Evolutionary conservation across 1,140 invertebrate species (phyloP).

Genomic region (Belonocnema kinseyi): DNA sequence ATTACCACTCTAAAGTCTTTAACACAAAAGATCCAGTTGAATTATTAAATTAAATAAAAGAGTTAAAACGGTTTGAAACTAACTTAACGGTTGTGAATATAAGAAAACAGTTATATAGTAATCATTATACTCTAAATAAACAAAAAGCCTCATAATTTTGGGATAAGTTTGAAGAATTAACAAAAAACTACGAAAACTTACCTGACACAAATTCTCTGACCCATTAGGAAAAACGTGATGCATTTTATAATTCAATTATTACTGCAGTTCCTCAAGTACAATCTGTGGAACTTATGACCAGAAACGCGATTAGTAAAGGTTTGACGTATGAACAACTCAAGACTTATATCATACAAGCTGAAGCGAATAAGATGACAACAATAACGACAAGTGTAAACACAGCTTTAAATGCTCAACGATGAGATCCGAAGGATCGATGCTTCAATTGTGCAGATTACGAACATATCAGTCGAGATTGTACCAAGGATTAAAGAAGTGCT

Average conservation of each 20-base stretch:
- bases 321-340: constrained; percentile 40
- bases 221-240: constrained; percentile 42
- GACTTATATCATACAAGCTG: constrained; percentile 34
- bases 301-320: constrained; percentile 33
- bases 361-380: constrained; percentile 29
- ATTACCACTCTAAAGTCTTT: background rate
- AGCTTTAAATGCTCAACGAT: no score
- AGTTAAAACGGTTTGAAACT: background rate
- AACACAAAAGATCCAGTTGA: background rate
- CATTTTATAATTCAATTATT: constrained; percentile 41
- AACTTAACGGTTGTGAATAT: background rate
- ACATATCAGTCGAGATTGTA: no score
- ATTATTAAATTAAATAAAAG: background rate
- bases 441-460: no score
- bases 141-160: no score
- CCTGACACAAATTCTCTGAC: background rate
- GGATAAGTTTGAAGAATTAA: background rate
- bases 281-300: constrained; percentile 36
- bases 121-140: background rate
- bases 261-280: constrained; percentile 33
- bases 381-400: no score
- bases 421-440: no score
- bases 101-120: background rate
- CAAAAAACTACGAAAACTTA: no score
- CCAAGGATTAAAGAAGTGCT: no score